Conservation (phyloP, 2,113 vertebrate species). For the Erythrocercus mccallii region DNA sequence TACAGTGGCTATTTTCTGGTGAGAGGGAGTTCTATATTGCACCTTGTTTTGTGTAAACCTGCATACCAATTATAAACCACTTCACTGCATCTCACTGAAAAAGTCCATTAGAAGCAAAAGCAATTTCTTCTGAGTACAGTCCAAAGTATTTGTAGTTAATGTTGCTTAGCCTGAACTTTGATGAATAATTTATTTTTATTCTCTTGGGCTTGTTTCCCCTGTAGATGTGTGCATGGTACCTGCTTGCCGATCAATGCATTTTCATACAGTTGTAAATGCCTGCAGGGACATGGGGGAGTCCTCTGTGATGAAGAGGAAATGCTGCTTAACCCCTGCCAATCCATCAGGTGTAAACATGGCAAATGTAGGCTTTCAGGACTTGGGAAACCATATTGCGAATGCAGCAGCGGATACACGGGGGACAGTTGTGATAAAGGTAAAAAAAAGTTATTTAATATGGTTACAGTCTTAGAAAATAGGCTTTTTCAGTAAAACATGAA, state of each 20-base stretch:
- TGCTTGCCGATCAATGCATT: slow-evolving; percentile 96
- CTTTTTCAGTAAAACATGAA: slow-evolving; percentile 19
- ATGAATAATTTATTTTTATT: slow-evolving; percentile 53
- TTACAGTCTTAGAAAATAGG: not conserved
- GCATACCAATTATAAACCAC: slow-evolving; percentile 1
- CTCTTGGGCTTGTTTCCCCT: slow-evolving; percentile 50
- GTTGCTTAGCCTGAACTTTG: slow-evolving; percentile 56
- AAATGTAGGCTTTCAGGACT: slow-evolving; percentile 91
- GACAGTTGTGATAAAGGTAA: slow-evolving; percentile 93
- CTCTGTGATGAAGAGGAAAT: slow-evolving; percentile 92
- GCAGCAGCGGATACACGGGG: slow-evolving; percentile 90
- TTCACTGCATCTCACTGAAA: not conserved
- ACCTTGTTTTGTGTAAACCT: not conserved
- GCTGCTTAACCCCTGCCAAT: slow-evolving; percentile 84
- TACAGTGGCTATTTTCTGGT: slow-evolving; percentile 62
- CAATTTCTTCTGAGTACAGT: slow-evolving; percentile 47
- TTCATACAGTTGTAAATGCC: slow-evolving; percentile 98
- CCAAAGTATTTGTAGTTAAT: slow-evolving; percentile 59
- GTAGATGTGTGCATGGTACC: slow-evolving; percentile 90
- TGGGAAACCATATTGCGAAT: slow-evolving; percentile 95
- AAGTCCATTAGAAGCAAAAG: slow-evolving; percentile 22
- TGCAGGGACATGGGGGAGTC: slow-evolving; percentile 87
- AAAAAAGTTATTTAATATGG: not conserved
- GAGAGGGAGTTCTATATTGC: not conserved
- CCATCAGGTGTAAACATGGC: slow-evolving; percentile 90